Evolutionary conservation across 2,113 vertebrate genomes (phyloP).

Genomic region (chimpanzee (Pan troglodytes)): NHGRI_mPanTro3-v2.1_pri NC_072404.2:14871501-14872000

Average conservation of each 20-base stretch:
- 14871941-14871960: too few relatives aligned
- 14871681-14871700: neutral
- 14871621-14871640: neutral
- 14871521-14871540: neutral
- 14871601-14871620: neutral
- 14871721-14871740: neutral
- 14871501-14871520: neutral
- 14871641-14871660: neutral
- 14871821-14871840: neutral
- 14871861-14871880: neutral
- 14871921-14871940: too few relatives aligned
- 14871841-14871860: neutral
- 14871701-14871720: neutral
- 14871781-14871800: neutral
- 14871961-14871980: too few relatives aligned
- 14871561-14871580: neutral
- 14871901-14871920: too few relatives aligned
- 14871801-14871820: neutral
- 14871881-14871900: too few relatives aligned
- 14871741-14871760: neutral
- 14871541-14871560: neutral
- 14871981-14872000: too few relatives aligned
- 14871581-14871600: neutral
- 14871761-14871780: neutral
- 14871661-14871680: neutral